Conservation (phyloP, 1,140 invertebrate species). For the Plectus sambesii region DNA sequence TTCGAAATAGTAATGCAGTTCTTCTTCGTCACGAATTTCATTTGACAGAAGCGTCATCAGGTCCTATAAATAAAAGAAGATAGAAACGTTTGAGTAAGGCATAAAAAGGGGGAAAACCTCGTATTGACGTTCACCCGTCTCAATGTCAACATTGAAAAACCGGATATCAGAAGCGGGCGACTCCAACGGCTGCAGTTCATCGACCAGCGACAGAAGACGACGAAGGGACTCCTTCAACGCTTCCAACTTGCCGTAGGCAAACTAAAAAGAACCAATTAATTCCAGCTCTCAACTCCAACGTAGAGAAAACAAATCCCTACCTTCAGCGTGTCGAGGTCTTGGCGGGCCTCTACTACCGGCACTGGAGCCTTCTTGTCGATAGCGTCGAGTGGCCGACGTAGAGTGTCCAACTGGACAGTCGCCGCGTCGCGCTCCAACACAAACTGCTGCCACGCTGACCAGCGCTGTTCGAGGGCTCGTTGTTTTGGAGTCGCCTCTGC, state of each 20-base stretch:
- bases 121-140: conserved; percentile 21
- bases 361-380: conserved; percentile 22
- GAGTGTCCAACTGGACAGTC: conserved; percentile 20
- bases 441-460: conserved; percentile 31
- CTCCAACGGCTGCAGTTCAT: conserved; percentile 19
- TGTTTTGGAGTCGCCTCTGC: too few species aligned
- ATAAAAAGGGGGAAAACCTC: conserved; percentile 16
- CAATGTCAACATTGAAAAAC: conserved; percentile 27
- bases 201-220: conserved; percentile 12
- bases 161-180: conserved; percentile 16
- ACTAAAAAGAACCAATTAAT: too few species aligned
- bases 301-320: too few species aligned
- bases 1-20: too few species aligned
- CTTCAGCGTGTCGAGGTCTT: conserved; percentile 24
- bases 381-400: conserved; percentile 24
- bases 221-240: background rate
- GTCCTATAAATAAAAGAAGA: too few species aligned
- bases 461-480: too few species aligned
- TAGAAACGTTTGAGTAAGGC: too few species aligned
- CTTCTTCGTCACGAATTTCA: too few species aligned
- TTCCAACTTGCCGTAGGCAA: background rate
- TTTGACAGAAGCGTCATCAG: too few species aligned
- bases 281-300: too few species aligned
- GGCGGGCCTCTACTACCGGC: conserved; percentile 15
- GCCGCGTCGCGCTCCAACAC: conserved; percentile 21